A percentile compares a stretch with the other conserved stretches of the same genome.
phyloP scores from a whole-genome alignment of 2,113 vertebrate genomes.

The Oreocharis arfaki region DNA sequence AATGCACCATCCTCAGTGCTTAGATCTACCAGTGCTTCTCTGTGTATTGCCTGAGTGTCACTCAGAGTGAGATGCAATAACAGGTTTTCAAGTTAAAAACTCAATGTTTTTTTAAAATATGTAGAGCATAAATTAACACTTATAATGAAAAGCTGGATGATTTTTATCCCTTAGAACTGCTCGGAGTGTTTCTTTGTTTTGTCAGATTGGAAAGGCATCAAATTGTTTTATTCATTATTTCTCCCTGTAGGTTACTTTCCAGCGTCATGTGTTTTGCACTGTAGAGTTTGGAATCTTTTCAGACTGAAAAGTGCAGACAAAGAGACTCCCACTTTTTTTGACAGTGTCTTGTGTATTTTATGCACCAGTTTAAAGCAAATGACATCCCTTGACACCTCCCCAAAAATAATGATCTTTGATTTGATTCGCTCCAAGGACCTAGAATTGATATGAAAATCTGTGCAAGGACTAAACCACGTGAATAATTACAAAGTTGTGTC shows the following conservation, averaged over 20 bases:
- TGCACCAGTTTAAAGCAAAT: background rate
- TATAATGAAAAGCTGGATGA: background rate
- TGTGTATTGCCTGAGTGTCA: background rate
- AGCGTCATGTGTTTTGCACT: background rate
- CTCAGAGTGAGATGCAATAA: background rate
- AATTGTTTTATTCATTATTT: constrained; percentile 50
- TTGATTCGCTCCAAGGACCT: background rate
- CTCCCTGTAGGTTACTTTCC: background rate
- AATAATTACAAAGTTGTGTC: background rate
- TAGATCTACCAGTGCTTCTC: background rate
- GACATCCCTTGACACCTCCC: background rate
- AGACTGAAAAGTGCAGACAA: background rate
- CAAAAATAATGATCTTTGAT: background rate
- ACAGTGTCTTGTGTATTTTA: background rate
- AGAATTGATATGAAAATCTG: background rate
- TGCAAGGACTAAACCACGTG: background rate
- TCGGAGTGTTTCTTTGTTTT: constrained; percentile 39
- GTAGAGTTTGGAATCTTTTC: background rate
- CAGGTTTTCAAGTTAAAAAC: background rate
- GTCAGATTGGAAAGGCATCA: constrained; percentile 16
- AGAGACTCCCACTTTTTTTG: background rate
- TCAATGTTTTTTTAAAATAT: background rate
- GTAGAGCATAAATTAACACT: constrained; percentile 27
- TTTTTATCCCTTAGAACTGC: background rate
- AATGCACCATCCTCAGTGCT: background rate